Base-by-base conservation (phyloP, 64 coral and sea anemone genomes). In the Cladopsammia gracilis region DNA sequence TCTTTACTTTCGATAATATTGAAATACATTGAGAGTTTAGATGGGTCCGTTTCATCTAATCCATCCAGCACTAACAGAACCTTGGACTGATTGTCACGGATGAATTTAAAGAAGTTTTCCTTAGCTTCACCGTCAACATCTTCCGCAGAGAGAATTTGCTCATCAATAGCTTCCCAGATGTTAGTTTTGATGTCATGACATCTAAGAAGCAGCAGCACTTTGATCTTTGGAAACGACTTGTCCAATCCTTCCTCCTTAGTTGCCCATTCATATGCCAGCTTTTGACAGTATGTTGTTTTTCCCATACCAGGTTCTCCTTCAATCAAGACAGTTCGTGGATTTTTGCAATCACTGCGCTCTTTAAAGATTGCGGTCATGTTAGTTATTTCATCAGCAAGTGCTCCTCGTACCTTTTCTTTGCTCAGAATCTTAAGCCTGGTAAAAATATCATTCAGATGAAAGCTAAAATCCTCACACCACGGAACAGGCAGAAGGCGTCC, bases 181-280 rank as follows among this genome's bases (percentile, higher is more conserved):
- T n/a, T n/a, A n/a, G n/a, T n/a, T n/a, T n/a, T n/a, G n/a, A n/a
- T n/a, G 3, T 52, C 73, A 44, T 48, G 53, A 16, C 73, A 78
- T 5, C 58, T 78, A 9, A 89, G 74, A 58, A 89, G 87, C 3
- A 89, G 9, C 34, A 78, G 52, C 8, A 89, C 8, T 64, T 77
- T 56, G 58, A 89, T 62, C 4, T 77, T 12, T 1, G 87, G 58
- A 14, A 89, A 77, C 62, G 52, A 26, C 20, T 82, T 19, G 59
- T 75, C 72, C 72, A 42, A 49, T 45, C 46, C 11, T 48, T 46
- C 10, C 5, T 19, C 26, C 46, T 12, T 47, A 47, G 23, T 73
- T 73, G 42, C 71, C 77, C 77, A 80, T 19, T 80, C 77, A 58
- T 80, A 80, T 13, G 77, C 77, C 8, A 80, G 77, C 58, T 80